Evolutionary conservation across 2,113 vertebrate species (phyloP).

Genomic region (Solenodon paradoxus): DNA sequence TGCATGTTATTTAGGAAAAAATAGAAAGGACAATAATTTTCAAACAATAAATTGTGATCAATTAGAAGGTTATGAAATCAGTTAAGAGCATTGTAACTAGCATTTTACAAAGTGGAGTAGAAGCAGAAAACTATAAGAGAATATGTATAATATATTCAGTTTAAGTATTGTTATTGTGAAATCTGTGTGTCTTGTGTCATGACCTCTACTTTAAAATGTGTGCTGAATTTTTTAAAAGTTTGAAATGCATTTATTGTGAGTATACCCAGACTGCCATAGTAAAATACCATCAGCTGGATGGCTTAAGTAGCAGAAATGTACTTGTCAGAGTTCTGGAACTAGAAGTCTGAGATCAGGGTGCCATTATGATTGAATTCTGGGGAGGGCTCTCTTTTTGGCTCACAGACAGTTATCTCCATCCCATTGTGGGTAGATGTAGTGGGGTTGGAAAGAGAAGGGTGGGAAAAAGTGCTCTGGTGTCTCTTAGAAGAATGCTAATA

Average conservation of each 20-base stretch:
- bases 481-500: background rate
- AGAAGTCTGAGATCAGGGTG: background rate
- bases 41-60: background rate
- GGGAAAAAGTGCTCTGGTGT: background rate
- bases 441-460: too few relatives aligned
- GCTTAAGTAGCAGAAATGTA: background rate
- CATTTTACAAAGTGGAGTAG: background rate
- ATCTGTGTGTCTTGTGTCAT: background rate
- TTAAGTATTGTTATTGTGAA: background rate
- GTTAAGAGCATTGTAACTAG: background rate
- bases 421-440: too few relatives aligned
- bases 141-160: background rate
- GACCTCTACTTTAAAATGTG: slow-evolving; percentile 8
- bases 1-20: background rate
- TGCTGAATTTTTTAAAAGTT: background rate
- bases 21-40: background rate
- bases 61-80: background rate
- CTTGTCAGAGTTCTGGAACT: background rate
- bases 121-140: background rate
- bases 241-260: background rate
- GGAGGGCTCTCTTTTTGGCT: background rate
- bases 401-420: background rate
- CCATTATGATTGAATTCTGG: background rate
- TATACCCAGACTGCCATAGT: background rate
- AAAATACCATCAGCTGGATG: background rate